These are phyloP conservation scores for Eristalinus sepulchralis DNA, from an alignment of 2,888 invertebrate genomes.

Conservation along the genomic window DNA sequence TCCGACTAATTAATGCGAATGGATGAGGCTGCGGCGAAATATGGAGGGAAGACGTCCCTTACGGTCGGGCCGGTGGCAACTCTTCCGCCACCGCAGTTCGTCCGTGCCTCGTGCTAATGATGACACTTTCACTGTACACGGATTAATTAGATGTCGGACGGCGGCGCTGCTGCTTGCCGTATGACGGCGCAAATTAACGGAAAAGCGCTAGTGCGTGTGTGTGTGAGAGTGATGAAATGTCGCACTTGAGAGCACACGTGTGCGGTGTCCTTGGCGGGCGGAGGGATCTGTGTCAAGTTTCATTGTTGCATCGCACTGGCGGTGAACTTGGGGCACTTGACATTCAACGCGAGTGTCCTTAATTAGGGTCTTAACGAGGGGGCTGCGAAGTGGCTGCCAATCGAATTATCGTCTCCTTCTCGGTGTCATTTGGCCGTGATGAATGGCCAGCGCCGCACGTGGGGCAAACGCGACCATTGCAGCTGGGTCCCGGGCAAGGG, in stretches of 20 bases:
- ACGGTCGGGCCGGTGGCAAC: conserved; percentile 50
- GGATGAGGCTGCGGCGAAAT: conserved; percentile 37
- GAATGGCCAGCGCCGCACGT: not conserved
- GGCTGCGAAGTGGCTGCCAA: not conserved
- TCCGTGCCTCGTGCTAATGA: conserved; percentile 56
- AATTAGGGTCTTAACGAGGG: conserved; percentile 23
- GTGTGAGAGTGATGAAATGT: conserved; percentile 17
- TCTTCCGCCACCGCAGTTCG: conserved; percentile 49
- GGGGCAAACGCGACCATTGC: not conserved
- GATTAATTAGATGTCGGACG: conserved; percentile 55
- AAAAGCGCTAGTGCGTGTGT: not conserved
- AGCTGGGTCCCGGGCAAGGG: not conserved
- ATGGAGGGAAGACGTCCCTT: conserved; percentile 23
- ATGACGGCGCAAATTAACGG: conserved; percentile 5
- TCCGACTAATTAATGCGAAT: conserved; percentile 66
- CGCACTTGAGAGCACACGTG: conserved; percentile 6
- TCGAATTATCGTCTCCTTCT: not conserved
- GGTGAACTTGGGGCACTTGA: conserved; percentile 4
- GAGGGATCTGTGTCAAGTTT: conserved; percentile 15
- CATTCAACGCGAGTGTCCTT: conserved; percentile 16
- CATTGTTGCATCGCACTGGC: conserved; percentile 12
- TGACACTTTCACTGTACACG: conserved; percentile 58
- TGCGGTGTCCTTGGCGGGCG: not conserved
- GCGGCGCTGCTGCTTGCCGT: conserved; percentile 15
- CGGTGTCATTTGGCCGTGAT: not conserved